Percentiles rank a stretch among this genome's conserved stretches.
Conservation (phyloP, 2,113 vertebrate species). For the Malurus elegans region DNA sequence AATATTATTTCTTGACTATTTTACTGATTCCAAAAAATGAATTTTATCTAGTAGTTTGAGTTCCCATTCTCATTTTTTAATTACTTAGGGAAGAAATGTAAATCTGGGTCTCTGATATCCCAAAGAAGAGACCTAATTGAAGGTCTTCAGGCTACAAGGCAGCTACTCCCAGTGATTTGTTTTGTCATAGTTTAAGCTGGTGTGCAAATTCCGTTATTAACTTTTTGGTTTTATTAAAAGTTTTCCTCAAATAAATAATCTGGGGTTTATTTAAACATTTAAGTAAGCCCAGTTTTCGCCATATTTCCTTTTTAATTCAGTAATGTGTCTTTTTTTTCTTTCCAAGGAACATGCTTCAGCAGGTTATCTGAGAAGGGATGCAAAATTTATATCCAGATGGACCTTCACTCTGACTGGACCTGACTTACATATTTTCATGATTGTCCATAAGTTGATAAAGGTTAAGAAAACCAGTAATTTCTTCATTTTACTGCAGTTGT, state of each 20-base stretch:
- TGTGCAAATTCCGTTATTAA: background rate
- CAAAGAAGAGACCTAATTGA: background rate
- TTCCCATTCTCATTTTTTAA: background rate
- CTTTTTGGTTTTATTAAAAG: background rate
- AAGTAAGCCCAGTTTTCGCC: background rate
- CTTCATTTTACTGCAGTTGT: background rate
- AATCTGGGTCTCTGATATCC: background rate
- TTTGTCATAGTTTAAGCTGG: background rate
- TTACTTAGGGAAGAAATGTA: background rate
- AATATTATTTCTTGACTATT: background rate
- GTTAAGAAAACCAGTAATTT: background rate
- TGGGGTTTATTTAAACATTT: background rate
- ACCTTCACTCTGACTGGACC: background rate
- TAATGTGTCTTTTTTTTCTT: background rate
- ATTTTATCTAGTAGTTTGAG: background rate
- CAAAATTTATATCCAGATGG: background rate
- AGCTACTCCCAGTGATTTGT: background rate
- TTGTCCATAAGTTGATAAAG: background rate
- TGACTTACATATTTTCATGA: background rate
- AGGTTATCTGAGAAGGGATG: background rate
- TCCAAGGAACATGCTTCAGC: background rate
- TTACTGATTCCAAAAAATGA: background rate
- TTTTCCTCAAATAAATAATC: background rate
- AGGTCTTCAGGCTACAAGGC: background rate
- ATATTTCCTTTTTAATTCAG: background rate